Percentiles rank a stretch among this genome's conserved stretches.
These are phyloP conservation scores for Mirounga angustirostris DNA, from an alignment of 2,113 vertebrate genomes.

Conservation along the genomic window DNA sequence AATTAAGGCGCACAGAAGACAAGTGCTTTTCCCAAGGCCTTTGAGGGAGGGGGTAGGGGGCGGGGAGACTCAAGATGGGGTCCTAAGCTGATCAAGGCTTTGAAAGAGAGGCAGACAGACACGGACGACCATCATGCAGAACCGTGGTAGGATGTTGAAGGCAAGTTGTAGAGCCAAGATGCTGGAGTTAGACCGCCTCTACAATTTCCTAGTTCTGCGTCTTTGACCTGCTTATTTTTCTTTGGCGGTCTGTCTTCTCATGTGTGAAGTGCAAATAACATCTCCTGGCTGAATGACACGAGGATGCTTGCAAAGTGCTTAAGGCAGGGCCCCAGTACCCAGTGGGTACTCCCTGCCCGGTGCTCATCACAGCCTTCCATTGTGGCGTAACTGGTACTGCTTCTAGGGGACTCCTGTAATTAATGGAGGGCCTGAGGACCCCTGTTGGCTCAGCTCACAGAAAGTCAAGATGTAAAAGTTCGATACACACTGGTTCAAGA, in stretches of 20 bases:
- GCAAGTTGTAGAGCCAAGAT: background rate
- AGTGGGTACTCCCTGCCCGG: background rate
- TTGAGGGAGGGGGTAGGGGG: background rate
- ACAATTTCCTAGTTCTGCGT: background rate
- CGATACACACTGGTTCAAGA: background rate
- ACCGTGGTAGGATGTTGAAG: fast-evolving
- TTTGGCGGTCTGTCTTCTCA: background rate
- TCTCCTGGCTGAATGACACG: background rate
- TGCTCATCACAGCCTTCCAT: background rate
- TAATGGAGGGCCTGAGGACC: background rate
- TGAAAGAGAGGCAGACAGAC: background rate
- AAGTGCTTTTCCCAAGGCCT: background rate
- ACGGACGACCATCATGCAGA: fast-evolving
- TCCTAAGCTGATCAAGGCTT: background rate
- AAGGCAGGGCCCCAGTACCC: background rate
- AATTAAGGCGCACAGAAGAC: conserved; percentile 28
- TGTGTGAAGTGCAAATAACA: background rate
- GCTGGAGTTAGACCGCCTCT: background rate
- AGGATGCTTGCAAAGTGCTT: background rate
- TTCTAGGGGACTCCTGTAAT: background rate
- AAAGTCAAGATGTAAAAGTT: conserved; percentile 24
- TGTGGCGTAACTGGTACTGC: background rate
- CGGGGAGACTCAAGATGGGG: background rate
- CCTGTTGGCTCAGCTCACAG: background rate
- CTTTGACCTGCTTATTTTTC: background rate